Evolutionary conservation across 2,888 invertebrate species (phyloP), one percentile per base, ranked within the genome.

Genomic region (Bursaphelenchus okinawaensis): DNA sequence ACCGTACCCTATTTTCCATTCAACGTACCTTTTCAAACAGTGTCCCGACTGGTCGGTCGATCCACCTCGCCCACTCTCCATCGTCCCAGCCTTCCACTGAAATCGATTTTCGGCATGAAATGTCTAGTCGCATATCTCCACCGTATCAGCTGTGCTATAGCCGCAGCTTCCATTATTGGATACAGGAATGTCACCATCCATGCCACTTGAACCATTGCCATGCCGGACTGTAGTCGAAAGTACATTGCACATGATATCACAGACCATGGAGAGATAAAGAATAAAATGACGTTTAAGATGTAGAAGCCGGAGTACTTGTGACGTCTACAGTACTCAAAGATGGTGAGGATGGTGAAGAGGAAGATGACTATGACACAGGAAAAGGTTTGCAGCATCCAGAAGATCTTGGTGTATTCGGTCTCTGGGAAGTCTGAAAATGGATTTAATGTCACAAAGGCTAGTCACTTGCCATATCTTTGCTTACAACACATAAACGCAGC

Each of bases 121-220:
- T 40, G n/a, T n/a, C 16, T 16, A 40, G n/a, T 16, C 40, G 6
- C 12, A 40, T 40, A 40, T 40, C n/a, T 12, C 40, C 40, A 40
- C 16, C 23, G 22, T 28, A n/a, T 28, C 58, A 22, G 58, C 3
- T 19, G 54, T 3, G 40, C 4, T 8, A 59, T 50, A 6, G 50
- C 31, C 1, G 16, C 16, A n/a, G 51, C 50, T 6, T 59, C 60
- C 24, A 59, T 31, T 20, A 59, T n/a, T 22, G 60, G 60, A 23
- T 55, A 59, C 20, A 59, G 19, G 60, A 59, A 59, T 1, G 60
- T 55, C 24, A 59, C 52, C 20, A 59, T 59, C 51, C 52, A 52
- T 20, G 60, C 20, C 50, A 59, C 3, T 16, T 31, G 19, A 1
- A 51, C 52, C 12, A 59, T 52, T 7, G 31, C 55, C 60, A 59